Evolutionary conservation across 2,888 invertebrate species (phyloP), one percentile per base, ranked within the genome.

Genomic region (Pegoplata infirma): DNA sequence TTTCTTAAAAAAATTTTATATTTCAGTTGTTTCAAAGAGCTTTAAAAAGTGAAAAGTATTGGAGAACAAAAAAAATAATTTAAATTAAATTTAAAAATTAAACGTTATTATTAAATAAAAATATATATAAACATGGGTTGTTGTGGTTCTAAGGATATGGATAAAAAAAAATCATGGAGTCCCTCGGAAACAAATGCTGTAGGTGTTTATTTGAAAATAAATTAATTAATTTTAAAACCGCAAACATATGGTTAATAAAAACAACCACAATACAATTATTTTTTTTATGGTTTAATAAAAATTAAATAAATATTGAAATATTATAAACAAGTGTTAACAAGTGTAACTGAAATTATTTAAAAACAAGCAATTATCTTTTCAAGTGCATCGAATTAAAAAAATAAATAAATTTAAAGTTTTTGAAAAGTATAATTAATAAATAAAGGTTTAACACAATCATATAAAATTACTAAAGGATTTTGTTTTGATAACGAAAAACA

Each of bases 81-180:
- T 56, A 46, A 63, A 55, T 49, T 19, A 56, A 72, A 49, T 14
- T 14, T n/a, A 21, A 53, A 23, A 51, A 47, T 64, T n/a, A n/a
- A n/a, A n/a, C n/a, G 25, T 32, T 36, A n/a, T n/a, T 53, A 49
- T 58, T 10, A 59, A 16, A 32, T 56, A 63, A 21, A 51, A 40
- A 47, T 8, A n/a, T 17, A 55, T 44, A 14, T 21, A 36, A 76
- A 77, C 67, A 86, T 86, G 86, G 87, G 87, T 78, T 64, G 87
- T 77, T 86, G 86, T 74, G 82, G 83, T 69, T 86, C 87, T 49
- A 87, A 85, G 82, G 86, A 87, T 81, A 75, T 84, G 66, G 88
- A 87, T 67, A 84, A 84, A 25, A 85, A 86, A 76, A 86, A 84
- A 58, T 87, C 87, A 28, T 87, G 87, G 86, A 87, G 87, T 76